Conservation (phyloP, 2,113 vertebrate genomes). For the Cynoglossus semilaevis region DNA sequence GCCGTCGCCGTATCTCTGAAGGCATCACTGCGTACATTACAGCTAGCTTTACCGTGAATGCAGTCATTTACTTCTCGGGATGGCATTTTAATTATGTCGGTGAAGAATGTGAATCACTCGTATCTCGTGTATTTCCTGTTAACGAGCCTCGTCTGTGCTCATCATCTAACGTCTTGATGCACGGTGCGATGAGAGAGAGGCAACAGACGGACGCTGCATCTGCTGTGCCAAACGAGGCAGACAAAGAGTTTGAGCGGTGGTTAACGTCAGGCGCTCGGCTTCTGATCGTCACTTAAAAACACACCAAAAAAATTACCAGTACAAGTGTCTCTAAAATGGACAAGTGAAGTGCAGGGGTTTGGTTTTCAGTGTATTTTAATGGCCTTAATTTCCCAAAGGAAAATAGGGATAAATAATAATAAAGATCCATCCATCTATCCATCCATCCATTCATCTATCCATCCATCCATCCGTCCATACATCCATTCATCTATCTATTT, state of each 20-base stretch:
- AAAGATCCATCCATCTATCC: no score
- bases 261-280: conserved; percentile 4
- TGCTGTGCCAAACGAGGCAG: conserved; percentile 14
- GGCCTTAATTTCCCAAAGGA: no score
- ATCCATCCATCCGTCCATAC: no score
- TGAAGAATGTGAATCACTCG: not conserved
- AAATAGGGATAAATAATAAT: no score
- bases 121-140: conserved; percentile 13
- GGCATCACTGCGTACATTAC: no score
- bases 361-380: no score
- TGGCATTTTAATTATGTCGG: not conserved
- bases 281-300: not conserved
- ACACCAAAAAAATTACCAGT: not conserved
- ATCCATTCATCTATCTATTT: no score
- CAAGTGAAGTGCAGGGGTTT: not conserved
- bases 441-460: no score
- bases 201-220: conserved; percentile 29
- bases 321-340: not conserved
- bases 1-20: no score
- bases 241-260: conserved; percentile 4
- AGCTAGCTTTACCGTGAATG: not conserved
- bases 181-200: not conserved
- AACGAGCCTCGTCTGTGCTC: not conserved
- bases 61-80: not conserved
- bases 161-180: conserved; percentile 18